phyloP scores from a whole-genome alignment of 2,888 invertebrate genomes.

The Ferrisia virgata region DNA sequence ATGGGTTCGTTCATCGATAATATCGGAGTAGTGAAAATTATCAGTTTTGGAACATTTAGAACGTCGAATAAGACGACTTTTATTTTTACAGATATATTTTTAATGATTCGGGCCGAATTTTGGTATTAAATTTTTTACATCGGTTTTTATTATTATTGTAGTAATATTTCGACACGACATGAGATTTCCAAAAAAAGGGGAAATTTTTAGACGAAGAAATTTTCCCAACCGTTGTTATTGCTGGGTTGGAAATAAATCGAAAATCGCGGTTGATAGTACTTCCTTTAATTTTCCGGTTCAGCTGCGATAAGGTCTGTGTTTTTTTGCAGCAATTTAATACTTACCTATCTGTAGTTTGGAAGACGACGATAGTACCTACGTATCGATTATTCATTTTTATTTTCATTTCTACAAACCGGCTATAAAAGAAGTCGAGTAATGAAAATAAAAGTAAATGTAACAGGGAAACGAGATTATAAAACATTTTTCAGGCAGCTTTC shows the following conservation, averaged over 20 bases:
- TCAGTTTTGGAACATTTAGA: background rate
- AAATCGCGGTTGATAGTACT: background rate
- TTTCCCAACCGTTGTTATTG: background rate
- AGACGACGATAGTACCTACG: background rate
- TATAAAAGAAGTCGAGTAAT: background rate
- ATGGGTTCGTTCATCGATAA: background rate
- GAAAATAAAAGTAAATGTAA: background rate
- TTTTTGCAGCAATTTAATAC: background rate
- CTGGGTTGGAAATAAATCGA: background rate
- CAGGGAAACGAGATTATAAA: background rate
- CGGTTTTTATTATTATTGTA: background rate
- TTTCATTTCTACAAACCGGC: background rate
- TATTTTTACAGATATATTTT: background rate
- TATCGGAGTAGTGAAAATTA: background rate
- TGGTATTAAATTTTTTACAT: background rate
- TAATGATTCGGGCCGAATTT: background rate
- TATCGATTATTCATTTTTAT: conserved; percentile 12
- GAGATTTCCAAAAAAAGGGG: background rate
- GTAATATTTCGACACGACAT: background rate
- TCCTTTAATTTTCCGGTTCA: background rate
- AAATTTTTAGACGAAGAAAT: too few relatives aligned
- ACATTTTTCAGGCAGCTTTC: background rate
- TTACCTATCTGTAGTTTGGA: background rate
- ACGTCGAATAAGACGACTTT: background rate
- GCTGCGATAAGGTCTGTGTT: background rate